A percentile compares a stretch with the other conserved stretches of the same genome.
phyloP scores from a whole-genome alignment of 2,797 vertebrate species.

The Rallus crepitans region DNA sequence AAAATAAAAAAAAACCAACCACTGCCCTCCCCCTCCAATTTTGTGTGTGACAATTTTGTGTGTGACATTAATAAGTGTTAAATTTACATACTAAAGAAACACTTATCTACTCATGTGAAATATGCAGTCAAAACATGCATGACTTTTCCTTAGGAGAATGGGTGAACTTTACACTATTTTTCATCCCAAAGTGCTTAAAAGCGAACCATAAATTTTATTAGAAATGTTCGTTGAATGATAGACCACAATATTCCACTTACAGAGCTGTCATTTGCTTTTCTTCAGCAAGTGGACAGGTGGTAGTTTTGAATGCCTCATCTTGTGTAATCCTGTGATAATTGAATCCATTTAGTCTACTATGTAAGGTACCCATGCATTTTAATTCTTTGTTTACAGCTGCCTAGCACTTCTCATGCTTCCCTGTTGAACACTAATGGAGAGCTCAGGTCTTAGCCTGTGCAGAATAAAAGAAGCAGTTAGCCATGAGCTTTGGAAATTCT shows the following conservation, averaged over 20 bases:
- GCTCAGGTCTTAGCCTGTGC: conserved; percentile 14
- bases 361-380: conserved; percentile 56
- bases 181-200: neutral
- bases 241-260: conserved; percentile 13
- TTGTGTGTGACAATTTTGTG: neutral
- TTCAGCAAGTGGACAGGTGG: conserved; percentile 29
- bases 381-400: conserved; percentile 67
- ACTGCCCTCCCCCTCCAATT: fast-evolving
- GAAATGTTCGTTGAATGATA: neutral
- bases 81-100: neutral
- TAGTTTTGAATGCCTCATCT: conserved; percentile 63
- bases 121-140: neutral
- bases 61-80: neutral
- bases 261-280: conserved; percentile 36
- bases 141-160: neutral
- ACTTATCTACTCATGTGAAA: neutral
- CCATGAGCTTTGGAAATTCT: conserved; percentile 29
- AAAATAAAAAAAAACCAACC: neutral
- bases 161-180: neutral
- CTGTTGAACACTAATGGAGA: conserved; percentile 41
- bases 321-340: conserved; percentile 64
- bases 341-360: conserved; percentile 26
- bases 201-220: neutral
- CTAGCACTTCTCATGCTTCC: neutral
- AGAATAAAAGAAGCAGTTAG: conserved; percentile 49